Evolutionary conservation across 2,888 invertebrate species (phyloP).

Genomic region (Acronicta aceris): DNA sequence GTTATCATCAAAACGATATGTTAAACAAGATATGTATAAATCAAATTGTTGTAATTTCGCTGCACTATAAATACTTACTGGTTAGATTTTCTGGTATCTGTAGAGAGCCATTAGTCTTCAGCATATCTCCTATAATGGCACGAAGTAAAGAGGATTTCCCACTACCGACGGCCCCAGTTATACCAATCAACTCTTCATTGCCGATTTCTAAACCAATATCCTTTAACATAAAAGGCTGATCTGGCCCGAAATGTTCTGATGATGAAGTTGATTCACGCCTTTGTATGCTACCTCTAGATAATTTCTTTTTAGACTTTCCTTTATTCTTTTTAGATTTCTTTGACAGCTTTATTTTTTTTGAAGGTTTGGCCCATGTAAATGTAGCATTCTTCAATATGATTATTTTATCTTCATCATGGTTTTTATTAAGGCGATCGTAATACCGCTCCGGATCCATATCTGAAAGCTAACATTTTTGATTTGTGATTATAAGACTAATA

Average conservation of each 20-base stretch:
- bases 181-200: slow-evolving; percentile 94
- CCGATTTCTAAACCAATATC: slow-evolving; percentile 78
- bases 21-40: too few relatives aligned
- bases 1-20: background rate
- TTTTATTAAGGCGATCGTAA: slow-evolving; percentile 88
- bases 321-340: slow-evolving; percentile 81
- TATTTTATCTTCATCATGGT: slow-evolving; percentile 87
- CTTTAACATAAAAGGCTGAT: slow-evolving; percentile 75
- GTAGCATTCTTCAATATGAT: slow-evolving; percentile 90
- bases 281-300: slow-evolving; percentile 70
- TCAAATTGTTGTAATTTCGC: background rate
- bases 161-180: slow-evolving; percentile 96
- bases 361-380: slow-evolving; percentile 89
- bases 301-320: slow-evolving; percentile 83
- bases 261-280: slow-evolving; percentile 75
- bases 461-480: slow-evolving; percentile 82
- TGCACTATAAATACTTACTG: slow-evolving; percentile 78
- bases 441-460: slow-evolving; percentile 90
- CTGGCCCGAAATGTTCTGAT: slow-evolving; percentile 58
- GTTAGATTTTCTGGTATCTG: slow-evolving; percentile 91
- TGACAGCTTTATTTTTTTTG: slow-evolving; percentile 68
- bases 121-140: slow-evolving; percentile 95
- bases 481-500: background rate
- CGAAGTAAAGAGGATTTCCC: slow-evolving; percentile 97
- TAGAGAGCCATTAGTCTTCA: slow-evolving; percentile 91